Evolutionary conservation across 1,140 invertebrate species (phyloP).

Genomic region (Wiebesia pumilae): DNA sequence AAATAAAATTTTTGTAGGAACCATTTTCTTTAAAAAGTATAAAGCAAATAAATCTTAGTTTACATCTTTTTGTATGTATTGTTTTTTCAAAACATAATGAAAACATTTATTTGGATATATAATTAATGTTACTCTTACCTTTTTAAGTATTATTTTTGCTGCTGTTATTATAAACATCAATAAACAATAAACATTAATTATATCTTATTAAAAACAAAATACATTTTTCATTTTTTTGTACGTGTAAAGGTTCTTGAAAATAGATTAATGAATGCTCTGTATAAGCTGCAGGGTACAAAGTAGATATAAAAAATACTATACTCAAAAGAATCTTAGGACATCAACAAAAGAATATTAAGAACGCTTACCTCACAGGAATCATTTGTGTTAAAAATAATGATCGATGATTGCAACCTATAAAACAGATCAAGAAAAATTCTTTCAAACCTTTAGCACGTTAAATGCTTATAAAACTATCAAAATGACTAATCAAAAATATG

Average conservation of each 20-base stretch:
- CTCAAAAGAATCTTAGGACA: not conserved
- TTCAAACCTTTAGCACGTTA: not conserved
- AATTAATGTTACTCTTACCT: too few species aligned
- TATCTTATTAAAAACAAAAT: not conserved
- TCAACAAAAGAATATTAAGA: not conserved
- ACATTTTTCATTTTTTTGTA: not conserved
- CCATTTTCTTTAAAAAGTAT: too few species aligned
- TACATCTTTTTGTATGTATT: too few species aligned
- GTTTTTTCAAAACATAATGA: too few species aligned
- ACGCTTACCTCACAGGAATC: not conserved
- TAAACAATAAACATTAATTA: not conserved
- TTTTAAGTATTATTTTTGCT: too few species aligned
- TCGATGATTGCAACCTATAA: not conserved
- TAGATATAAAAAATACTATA: not conserved
- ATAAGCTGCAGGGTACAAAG: not conserved
- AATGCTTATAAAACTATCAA: slow-evolving; percentile 26
- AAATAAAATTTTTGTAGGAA: too few species aligned
- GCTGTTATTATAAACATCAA: not conserved
- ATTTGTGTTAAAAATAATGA: not conserved
- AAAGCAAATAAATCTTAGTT: too few species aligned
- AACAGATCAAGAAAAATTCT: not conserved
- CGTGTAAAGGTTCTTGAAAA: not conserved
- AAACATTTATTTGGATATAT: too few species aligned
- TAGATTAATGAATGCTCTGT: not conserved
- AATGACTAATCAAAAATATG: slow-evolving; percentile 29